These are phyloP conservation scores for Leptopterna dolabrata DNA, from an alignment of 2,888 invertebrate species.

Conservation along the genomic window DNA sequence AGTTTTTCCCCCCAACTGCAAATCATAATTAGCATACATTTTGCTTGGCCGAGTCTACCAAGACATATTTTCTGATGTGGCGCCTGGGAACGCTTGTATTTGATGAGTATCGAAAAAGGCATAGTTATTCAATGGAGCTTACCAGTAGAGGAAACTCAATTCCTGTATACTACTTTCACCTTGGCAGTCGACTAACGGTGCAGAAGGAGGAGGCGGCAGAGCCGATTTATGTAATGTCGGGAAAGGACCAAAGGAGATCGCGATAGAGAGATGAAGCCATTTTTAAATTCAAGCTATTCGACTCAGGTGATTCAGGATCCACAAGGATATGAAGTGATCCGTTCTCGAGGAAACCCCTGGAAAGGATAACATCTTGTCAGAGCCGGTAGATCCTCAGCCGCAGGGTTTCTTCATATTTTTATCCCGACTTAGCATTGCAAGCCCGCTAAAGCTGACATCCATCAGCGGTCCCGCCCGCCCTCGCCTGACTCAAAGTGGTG, in stretches of 20 bases:
- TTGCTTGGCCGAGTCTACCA: too few species aligned
- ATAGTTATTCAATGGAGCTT: too few species aligned
- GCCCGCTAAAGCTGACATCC: neutral
- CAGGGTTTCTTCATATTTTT: constrained; percentile 3
- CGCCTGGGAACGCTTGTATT: too few species aligned
- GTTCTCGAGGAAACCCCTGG: neutral
- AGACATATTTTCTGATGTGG: too few species aligned
- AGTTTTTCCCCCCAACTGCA: too few species aligned
- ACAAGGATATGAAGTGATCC: neutral
- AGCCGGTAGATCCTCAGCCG: neutral
- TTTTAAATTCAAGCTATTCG: neutral
- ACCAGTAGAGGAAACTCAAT: too few species aligned
- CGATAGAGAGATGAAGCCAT: neutral
- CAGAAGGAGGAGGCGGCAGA: neutral
- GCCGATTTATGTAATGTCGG: neutral
- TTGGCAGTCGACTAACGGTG: neutral
- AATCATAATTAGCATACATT: too few species aligned
- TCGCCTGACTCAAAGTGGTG: neutral
- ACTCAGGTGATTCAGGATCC: neutral
- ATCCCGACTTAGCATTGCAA: neutral
- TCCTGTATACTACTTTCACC: neutral
- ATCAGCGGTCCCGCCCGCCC: neutral
- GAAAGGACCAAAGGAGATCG: too few species aligned
- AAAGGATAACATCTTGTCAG: constrained; percentile 3
- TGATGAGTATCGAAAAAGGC: too few species aligned